phyloP scores from a whole-genome alignment of 2,888 invertebrate species.

The Phyto melanocephala region DNA sequence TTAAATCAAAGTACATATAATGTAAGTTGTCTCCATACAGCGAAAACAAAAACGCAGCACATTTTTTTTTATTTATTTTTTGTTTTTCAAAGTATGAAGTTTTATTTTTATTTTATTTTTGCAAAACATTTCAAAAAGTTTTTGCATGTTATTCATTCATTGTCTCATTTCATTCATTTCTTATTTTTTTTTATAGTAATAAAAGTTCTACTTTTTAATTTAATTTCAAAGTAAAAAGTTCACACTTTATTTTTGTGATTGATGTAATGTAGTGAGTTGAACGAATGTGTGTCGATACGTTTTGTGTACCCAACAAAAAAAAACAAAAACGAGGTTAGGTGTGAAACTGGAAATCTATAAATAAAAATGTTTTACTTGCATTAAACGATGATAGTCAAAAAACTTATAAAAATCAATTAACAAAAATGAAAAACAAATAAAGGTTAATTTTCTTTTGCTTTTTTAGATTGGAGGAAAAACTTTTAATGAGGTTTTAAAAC shows the following conservation, averaged over 20 bases:
- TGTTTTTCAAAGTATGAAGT: constrained; percentile 1
- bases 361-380: not conserved
- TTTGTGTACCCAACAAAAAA: no score
- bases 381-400: not conserved
- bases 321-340: not conserved
- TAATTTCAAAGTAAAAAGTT: constrained; percentile 41
- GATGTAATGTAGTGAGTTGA: not conserved
- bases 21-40: not conserved
- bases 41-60: not conserved
- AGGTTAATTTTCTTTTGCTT: not conserved
- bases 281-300: not conserved
- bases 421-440: not conserved
- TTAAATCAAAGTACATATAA: not conserved
- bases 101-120: not conserved
- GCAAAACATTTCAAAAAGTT: constrained; percentile 19
- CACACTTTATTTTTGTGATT: constrained; percentile 30
- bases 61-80: constrained; percentile 13
- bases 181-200: not conserved
- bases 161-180: no score
- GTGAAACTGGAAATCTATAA: not conserved
- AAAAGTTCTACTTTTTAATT: constrained; percentile 46
- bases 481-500: no score
- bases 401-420: not conserved
- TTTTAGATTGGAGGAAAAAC: no score
- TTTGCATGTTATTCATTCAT: not conserved